A percentile compares a stretch with the other conserved stretches of the same genome.
Evolutionary conservation across 2,888 invertebrate genomes (phyloP).

Genomic region (Cistogaster globosa): DNA sequence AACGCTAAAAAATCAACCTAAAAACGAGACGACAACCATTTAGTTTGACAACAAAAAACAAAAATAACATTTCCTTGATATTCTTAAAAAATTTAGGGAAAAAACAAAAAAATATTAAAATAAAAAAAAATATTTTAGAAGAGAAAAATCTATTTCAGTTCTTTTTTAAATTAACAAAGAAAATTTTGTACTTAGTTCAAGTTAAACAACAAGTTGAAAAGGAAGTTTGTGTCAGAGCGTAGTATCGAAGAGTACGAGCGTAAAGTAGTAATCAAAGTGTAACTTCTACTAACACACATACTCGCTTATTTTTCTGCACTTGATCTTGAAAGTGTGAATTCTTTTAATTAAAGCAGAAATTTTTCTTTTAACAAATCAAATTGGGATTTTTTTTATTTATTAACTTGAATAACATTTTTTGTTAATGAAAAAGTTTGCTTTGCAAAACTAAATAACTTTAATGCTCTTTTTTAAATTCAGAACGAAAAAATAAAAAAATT

Average conservation of each 20-base stretch:
- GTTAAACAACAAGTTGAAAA: slow-evolving; percentile 51
- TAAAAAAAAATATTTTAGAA: slow-evolving; percentile 11
- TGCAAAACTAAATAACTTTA: too few relatives aligned
- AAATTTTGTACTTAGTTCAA: slow-evolving; percentile 12
- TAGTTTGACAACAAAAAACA: slow-evolving; percentile 50
- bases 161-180: not conserved
- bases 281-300: slow-evolving; percentile 9
- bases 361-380: slow-evolving; percentile 21
- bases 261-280: slow-evolving; percentile 26
- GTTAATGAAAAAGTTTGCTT: too few relatives aligned
- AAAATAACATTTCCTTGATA: slow-evolving; percentile 60
- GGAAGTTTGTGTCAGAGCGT: slow-evolving; percentile 64
- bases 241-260: slow-evolving; percentile 49
- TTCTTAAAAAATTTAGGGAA: slow-evolving; percentile 64
- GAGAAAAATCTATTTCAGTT: too few relatives aligned
- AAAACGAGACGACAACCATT: slow-evolving; percentile 62
- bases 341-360: slow-evolving; percentile 44
- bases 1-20: slow-evolving; percentile 32
- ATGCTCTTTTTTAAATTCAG: too few relatives aligned
- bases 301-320: not conserved
- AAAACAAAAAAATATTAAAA: slow-evolving; percentile 30
- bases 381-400: slow-evolving; percentile 18
- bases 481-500: too few relatives aligned
- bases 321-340: slow-evolving; percentile 57
- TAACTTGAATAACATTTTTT: not conserved